Evolutionary conservation across 2,113 vertebrate genomes (phyloP), one percentile per base, ranked within the genome.

Genomic region (Ornithorhynchus anatinus): DNA sequence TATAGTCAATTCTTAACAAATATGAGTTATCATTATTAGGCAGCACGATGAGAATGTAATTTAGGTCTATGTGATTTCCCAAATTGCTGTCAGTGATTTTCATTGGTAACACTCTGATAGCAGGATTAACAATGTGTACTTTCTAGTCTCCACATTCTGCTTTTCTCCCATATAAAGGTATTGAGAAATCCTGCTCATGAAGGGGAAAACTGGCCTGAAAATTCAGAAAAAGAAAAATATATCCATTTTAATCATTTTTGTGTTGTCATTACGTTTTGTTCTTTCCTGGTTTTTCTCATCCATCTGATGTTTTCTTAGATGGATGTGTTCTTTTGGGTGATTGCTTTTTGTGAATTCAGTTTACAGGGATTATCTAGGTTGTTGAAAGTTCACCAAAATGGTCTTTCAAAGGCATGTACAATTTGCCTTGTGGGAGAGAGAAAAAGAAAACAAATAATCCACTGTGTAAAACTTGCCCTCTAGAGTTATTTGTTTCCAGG

Each of bases 361-460:
- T 52, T 19, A 6, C 31, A n/a, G 31, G 19, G 35, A 52, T 32
- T 52, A 13, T 33, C 8, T 32, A 52, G 29, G 50, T 19, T 52
- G 19, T 33, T 52, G 50, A 20, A 7, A 7, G 27, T n/a, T 40
- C 10, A 56, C 72, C 64, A 33, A 58, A 69, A 47, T 50, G 65
- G 64, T 14, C 75, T 70, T 57, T 51, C 68, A 56, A 37, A 48
- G 35, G 57, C 52, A 39, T 51, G 61, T 66, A 67, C 42, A 57
- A 51, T 31, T 66, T 59, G 53, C 40, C 57, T 75, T 38, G 57
- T 60, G 39, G 67, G 62, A 44, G 23, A 35, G 15, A 5, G 40
- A 60, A 58, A 31, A 39, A 74, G 70, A 67, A 70, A 70, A 76
- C 32, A 67, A 47, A n/a, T n/a, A n/a, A 47, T 56, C 69, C 64